Percentiles rank a stretch among this genome's conserved stretches.
phyloP scores from a whole-genome alignment of 2,888 invertebrate species.

The Invenusta paracnida region DNA sequence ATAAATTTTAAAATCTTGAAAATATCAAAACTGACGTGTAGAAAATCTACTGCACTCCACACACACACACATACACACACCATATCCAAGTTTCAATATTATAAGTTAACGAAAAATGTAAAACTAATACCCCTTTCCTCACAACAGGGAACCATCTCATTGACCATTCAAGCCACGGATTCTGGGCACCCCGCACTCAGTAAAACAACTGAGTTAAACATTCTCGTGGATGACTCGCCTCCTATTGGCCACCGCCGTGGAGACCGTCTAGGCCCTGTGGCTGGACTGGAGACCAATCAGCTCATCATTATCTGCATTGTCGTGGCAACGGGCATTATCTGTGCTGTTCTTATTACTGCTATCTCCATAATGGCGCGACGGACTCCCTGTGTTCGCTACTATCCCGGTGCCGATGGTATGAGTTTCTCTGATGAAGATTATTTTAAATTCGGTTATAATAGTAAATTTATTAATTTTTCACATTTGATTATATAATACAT shows the following conservation, averaged over 20 bases:
- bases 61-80: too few species aligned
- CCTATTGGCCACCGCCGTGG: conserved; percentile 17
- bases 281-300: conserved; percentile 35
- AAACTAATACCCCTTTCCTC: too few species aligned
- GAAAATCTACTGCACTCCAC: too few species aligned
- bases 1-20: too few species aligned
- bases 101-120: too few species aligned
- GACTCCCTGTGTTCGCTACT: conserved; percentile 32
- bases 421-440: not conserved
- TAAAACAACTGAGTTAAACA: conserved; percentile 2
- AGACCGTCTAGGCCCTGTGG: not conserved
- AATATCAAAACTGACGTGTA: too few species aligned
- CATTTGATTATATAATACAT: too few species aligned
- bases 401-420: not conserved
- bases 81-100: too few species aligned
- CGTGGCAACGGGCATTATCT: conserved; percentile 37
- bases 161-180: conserved; percentile 36
- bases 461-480: too few species aligned
- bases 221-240: conserved; percentile 29
- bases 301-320: conserved; percentile 39
- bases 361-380: conserved; percentile 38
- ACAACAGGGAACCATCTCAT: conserved; percentile 13
- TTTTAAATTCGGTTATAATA: not conserved
- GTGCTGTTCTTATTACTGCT: conserved; percentile 37
- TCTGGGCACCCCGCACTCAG: conserved; percentile 7